Conservation (phyloP, 2,888 invertebrate species). For the Priocnemis perturbator region DNA sequence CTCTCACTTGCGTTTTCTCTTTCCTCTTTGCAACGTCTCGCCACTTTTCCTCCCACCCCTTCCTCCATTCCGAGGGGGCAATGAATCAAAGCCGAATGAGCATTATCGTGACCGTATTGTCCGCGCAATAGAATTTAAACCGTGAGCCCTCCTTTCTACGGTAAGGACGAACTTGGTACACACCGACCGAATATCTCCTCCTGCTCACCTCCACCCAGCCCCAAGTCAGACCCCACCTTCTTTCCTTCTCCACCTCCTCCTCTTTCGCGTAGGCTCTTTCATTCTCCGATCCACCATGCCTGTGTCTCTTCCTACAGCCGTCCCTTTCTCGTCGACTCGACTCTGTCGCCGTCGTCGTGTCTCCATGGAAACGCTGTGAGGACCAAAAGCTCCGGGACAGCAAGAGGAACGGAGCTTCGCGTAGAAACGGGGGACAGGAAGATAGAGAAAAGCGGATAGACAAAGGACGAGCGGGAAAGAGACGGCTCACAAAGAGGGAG, state of each 20-base stretch:
- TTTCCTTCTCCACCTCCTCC: conserved; percentile 23
- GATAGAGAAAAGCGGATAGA: conserved; percentile 29
- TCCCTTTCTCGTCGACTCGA: neutral
- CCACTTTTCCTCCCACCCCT: conserved; percentile 7
- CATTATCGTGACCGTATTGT: conserved; percentile 61
- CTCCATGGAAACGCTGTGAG: conserved; percentile 53
- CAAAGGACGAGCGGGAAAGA: conserved; percentile 25
- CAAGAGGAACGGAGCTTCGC: neutral
- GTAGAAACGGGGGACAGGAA: conserved; percentile 9
- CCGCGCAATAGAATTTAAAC: conserved; percentile 61
- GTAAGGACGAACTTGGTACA: conserved; percentile 44
- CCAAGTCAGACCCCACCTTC: conserved; percentile 21
- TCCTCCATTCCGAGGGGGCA: conserved; percentile 18
- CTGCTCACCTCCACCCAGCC: conserved; percentile 17
- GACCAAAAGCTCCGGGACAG: conserved; percentile 46
- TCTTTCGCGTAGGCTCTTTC: conserved; percentile 18
- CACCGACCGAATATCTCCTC: conserved; percentile 19
- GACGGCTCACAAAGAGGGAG: conserved; percentile 11
- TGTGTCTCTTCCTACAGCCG: too few relatives aligned
- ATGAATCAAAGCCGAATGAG: conserved; percentile 59
- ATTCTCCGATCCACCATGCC: conserved; percentile 11
- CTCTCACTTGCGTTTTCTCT: conserved; percentile 9
- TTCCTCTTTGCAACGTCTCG: neutral
- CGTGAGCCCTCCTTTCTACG: conserved; percentile 39
- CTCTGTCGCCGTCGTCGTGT: conserved; percentile 32